A percentile compares a stretch with the other conserved stretches of the same genome.
Conservation (phyloP, 2,888 invertebrate genomes). For the Nomada ferruginata region DNA sequence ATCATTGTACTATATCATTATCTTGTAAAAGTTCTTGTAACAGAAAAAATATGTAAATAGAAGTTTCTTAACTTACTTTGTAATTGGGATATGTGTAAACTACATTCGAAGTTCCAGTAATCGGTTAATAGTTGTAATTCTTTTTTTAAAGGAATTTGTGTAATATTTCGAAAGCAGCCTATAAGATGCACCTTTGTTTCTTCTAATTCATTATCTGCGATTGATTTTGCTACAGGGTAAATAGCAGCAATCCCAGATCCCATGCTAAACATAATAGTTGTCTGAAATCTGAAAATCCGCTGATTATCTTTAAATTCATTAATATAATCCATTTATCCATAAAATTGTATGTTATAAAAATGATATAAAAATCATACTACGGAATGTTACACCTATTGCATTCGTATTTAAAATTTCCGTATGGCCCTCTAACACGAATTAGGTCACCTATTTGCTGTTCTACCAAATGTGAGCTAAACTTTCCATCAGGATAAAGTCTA, state of each 20-base stretch:
- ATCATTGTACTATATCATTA: neutral
- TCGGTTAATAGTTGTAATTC: slow-evolving; percentile 76
- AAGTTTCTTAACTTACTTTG: slow-evolving; percentile 34
- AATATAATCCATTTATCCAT: neutral
- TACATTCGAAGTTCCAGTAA: slow-evolving; percentile 81
- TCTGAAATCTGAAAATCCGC: slow-evolving; percentile 72
- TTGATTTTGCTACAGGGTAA: slow-evolving; percentile 78
- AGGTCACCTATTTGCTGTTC: slow-evolving; percentile 62
- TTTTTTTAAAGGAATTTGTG: slow-evolving; percentile 75
- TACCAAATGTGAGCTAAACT: slow-evolving; percentile 71
- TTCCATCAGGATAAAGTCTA: slow-evolving; percentile 77
- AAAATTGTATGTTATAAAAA: slow-evolving; percentile 8
- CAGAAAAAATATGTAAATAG: slow-evolving; percentile 5
- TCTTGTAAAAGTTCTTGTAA: slow-evolving; percentile 24
- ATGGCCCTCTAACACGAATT: slow-evolving; percentile 79
- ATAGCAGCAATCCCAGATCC: slow-evolving; percentile 81
- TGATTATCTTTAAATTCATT: slow-evolving; percentile 5
- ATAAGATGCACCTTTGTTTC: slow-evolving; percentile 77
- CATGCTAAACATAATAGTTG: slow-evolving; percentile 79
- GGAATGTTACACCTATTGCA: slow-evolving; percentile 73
- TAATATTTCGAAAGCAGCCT: slow-evolving; percentile 75
- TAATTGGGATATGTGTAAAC: slow-evolving; percentile 74
- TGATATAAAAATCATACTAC: slow-evolving; percentile 8
- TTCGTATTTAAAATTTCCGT: slow-evolving; percentile 78
- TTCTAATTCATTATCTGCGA: slow-evolving; percentile 77